Conservation (phyloP, 2,888 invertebrate species). For the Leucoma salicis region DNA sequence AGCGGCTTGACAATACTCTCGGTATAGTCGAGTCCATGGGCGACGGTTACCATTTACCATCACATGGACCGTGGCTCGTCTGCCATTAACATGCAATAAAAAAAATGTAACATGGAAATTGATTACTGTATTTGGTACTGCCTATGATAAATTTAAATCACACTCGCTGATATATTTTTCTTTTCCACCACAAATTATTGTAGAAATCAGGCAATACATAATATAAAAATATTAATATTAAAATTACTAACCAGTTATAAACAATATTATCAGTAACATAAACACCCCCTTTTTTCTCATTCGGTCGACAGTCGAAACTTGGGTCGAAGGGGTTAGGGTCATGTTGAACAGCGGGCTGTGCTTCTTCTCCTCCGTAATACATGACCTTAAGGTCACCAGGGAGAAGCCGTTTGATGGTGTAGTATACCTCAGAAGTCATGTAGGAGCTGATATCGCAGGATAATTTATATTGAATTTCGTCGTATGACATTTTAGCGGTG, state of each 20-base stretch:
- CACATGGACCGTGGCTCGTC: too few species aligned
- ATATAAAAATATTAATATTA: too few species aligned
- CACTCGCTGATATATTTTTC: too few species aligned
- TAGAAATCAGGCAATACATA: too few species aligned
- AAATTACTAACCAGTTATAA: slow-evolving; percentile 82
- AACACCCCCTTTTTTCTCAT: slow-evolving; percentile 91
- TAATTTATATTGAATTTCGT: slow-evolving; percentile 79
- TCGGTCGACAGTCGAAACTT: slow-evolving; percentile 82
- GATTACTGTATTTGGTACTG: too few species aligned
- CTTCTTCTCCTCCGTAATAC: slow-evolving; percentile 80
- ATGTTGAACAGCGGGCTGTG: slow-evolving; percentile 71
- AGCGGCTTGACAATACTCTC: too few species aligned
- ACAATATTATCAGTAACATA: slow-evolving; percentile 91
- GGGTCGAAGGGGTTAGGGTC: slow-evolving; percentile 88
- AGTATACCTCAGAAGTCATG: slow-evolving; percentile 88
- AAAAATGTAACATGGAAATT: too few species aligned
- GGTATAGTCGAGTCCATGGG: too few species aligned
- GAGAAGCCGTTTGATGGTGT: slow-evolving; percentile 90
- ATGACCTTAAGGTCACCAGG: slow-evolving; percentile 92
- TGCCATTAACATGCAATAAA: too few species aligned
- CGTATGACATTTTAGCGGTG: slow-evolving; percentile 47
- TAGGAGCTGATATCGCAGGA: slow-evolving; percentile 88
- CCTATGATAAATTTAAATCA: too few species aligned
- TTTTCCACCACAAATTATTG: too few species aligned
- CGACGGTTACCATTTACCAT: too few species aligned